phyloP scores from a whole-genome alignment of 2,888 invertebrate species.

The Dynastes maya region DNA sequence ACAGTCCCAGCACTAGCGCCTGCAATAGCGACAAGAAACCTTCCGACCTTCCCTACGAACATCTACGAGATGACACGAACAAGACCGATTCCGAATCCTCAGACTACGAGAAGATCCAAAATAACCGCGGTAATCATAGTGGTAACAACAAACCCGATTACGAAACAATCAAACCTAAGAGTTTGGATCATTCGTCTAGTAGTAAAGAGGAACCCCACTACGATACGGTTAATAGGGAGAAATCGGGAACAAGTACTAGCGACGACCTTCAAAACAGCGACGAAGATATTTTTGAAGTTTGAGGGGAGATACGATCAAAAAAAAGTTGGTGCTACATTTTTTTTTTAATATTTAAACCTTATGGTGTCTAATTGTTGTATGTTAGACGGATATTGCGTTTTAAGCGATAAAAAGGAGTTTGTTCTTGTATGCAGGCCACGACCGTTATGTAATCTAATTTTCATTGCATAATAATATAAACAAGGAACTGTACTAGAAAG shows the following conservation, averaged over 20 bases:
- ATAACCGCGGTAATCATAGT: neutral
- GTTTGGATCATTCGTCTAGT: neutral
- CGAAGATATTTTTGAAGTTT: conserved; percentile 55
- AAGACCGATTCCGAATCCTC: conserved; percentile 62
- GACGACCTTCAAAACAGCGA: conserved; percentile 49
- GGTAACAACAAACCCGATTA: conserved; percentile 38
- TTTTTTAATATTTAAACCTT: too few relatives aligned
- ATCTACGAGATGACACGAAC: conserved; percentile 67
- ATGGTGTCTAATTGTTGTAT: too few relatives aligned
- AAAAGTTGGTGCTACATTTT: conserved; percentile 2
- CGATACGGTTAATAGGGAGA: conserved; percentile 72
- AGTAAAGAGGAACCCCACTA: conserved; percentile 75
- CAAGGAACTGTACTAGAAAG: too few relatives aligned
- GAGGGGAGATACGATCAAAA: neutral
- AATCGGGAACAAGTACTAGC: conserved; percentile 40
- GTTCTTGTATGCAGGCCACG: too few relatives aligned
- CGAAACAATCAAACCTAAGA: conserved; percentile 49
- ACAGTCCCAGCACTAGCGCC: conserved; percentile 49
- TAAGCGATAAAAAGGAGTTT: too few relatives aligned
- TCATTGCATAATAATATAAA: too few relatives aligned
- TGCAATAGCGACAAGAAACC: conserved; percentile 41
- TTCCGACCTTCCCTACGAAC: conserved; percentile 81
- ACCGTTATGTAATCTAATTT: too few relatives aligned
- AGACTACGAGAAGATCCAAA: conserved; percentile 61
- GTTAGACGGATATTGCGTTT: too few relatives aligned